Percentiles rank a stretch among this genome's conserved stretches.
Evolutionary conservation across 2,888 invertebrate genomes (phyloP).

Genomic region (Lycocerus yunnanus): DNA sequence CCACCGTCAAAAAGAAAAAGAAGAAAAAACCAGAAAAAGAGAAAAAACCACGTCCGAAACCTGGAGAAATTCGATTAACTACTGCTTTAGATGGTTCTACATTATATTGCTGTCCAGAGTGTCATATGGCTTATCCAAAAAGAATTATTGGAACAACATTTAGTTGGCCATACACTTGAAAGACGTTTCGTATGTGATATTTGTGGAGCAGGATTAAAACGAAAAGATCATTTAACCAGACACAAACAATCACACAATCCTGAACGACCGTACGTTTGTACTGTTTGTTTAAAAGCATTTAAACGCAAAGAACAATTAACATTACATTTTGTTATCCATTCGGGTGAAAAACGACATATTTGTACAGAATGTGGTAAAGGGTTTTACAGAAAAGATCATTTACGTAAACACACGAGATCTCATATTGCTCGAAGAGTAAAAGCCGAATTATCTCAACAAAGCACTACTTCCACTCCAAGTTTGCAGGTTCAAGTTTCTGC

Average conservation of each 20-base stretch:
- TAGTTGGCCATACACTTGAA: conserved; percentile 86
- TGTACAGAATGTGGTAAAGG: conserved; percentile 90
- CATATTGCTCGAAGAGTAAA: conserved; percentile 85
- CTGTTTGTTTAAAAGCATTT: conserved; percentile 85
- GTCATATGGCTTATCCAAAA: conserved; percentile 90
- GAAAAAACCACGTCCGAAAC: conserved; percentile 82
- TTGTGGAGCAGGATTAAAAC: conserved; percentile 84
- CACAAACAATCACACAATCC: conserved; percentile 90
- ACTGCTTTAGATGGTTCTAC: conserved; percentile 84
- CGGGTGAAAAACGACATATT: conserved; percentile 84
- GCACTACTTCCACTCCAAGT: conserved; percentile 38
- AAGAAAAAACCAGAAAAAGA: conserved; percentile 78
- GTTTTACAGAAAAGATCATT: conserved; percentile 86
- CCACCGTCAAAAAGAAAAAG: conserved; percentile 73
- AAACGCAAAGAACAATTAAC: conserved; percentile 89
- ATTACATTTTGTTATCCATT: conserved; percentile 87
- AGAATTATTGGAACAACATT: conserved; percentile 80
- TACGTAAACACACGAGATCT: conserved; percentile 82
- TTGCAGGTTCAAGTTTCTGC: conserved; percentile 54
- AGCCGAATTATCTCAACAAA: conserved; percentile 78
- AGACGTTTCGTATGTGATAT: conserved; percentile 86
- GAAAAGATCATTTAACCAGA: conserved; percentile 84
- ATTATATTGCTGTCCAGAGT: conserved; percentile 84
- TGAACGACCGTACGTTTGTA: conserved; percentile 85
- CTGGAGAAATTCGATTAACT: conserved; percentile 80